Evolutionary conservation across 2,113 vertebrate species (phyloP).

Genomic region (Rhea americana): DNA sequence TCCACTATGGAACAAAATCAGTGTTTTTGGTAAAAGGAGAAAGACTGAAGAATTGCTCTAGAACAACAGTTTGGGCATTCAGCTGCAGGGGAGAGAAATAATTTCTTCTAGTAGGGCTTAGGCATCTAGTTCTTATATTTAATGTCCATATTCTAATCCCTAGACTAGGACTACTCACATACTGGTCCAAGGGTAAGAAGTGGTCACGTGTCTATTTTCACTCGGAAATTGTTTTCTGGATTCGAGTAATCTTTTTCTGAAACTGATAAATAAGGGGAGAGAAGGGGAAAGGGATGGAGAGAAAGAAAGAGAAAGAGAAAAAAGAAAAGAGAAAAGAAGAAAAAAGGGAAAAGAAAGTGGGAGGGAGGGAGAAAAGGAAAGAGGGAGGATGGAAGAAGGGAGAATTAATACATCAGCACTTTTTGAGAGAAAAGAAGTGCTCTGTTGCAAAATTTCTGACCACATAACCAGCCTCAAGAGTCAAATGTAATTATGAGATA

Average conservation of each 20-base stretch:
- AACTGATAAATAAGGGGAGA: not conserved
- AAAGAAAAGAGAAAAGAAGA: not conserved
- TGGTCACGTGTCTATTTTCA: not conserved
- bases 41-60: not conserved
- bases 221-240: not conserved
- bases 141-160: not conserved
- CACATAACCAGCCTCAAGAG: not conserved
- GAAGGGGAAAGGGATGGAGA: not conserved
- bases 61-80: not conserved
- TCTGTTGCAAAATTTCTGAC: not conserved
- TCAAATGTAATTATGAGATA: not conserved
- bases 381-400: not conserved
- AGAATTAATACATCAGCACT: not conserved
- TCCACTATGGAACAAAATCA: not conserved
- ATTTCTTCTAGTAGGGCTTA: not conserved
- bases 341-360: not conserved
- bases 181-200: not conserved
- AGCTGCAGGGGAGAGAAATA: not conserved
- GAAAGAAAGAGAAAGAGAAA: not conserved
- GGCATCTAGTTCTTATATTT: not conserved
- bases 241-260: not conserved
- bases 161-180: not conserved
- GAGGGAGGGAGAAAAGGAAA: too few relatives aligned
- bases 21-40: fast-evolving
- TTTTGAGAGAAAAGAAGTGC: not conserved